Evolutionary conservation across 2,113 vertebrate genomes (phyloP).

Genomic region (Tautogolabrus adspersus): DNA sequence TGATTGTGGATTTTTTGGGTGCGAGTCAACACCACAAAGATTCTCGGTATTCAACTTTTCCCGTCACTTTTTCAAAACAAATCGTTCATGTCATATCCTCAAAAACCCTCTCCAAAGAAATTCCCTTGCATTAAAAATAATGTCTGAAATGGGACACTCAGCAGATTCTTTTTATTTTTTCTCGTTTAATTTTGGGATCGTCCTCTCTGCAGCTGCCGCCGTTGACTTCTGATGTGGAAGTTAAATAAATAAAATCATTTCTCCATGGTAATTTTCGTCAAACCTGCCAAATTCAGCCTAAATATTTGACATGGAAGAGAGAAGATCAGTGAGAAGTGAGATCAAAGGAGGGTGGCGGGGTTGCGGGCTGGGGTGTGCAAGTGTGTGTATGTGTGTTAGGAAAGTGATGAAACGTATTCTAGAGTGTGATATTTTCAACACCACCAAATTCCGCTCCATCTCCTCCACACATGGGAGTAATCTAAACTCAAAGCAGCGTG

Average conservation of each 20-base stretch:
- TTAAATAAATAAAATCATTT: slow-evolving; percentile 80
- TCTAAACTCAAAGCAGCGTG: slow-evolving; percentile 64
- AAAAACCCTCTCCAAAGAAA: slow-evolving; percentile 30
- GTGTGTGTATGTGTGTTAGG: slow-evolving; percentile 14
- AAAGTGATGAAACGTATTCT: slow-evolving; percentile 78
- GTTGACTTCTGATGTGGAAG: slow-evolving; percentile 64
- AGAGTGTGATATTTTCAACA: slow-evolving; percentile 76
- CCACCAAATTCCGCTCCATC: slow-evolving; percentile 63
- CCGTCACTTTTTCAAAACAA: slow-evolving; percentile 2
- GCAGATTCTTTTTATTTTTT: slow-evolving; percentile 36
- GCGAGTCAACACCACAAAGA: neutral
- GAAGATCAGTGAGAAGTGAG: slow-evolving; percentile 80
- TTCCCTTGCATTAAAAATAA: slow-evolving; percentile 38
- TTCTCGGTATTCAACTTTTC: slow-evolving; percentile 19
- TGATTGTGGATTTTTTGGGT: neutral
- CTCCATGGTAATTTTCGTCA: slow-evolving; percentile 78
- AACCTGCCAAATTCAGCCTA: slow-evolving; percentile 82
- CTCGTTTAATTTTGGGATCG: slow-evolving; percentile 37
- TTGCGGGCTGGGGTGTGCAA: slow-evolving; percentile 4
- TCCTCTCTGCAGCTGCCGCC: slow-evolving; percentile 40
- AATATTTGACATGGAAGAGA: slow-evolving; percentile 84
- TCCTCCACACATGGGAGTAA: slow-evolving; percentile 71
- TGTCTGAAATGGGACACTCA: slow-evolving; percentile 44
- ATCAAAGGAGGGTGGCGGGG: slow-evolving; percentile 71
- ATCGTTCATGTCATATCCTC: slow-evolving; percentile 3